Conservation (phyloP, 2,888 invertebrate genomes). For the Acanthosepion pharaonis region DNA sequence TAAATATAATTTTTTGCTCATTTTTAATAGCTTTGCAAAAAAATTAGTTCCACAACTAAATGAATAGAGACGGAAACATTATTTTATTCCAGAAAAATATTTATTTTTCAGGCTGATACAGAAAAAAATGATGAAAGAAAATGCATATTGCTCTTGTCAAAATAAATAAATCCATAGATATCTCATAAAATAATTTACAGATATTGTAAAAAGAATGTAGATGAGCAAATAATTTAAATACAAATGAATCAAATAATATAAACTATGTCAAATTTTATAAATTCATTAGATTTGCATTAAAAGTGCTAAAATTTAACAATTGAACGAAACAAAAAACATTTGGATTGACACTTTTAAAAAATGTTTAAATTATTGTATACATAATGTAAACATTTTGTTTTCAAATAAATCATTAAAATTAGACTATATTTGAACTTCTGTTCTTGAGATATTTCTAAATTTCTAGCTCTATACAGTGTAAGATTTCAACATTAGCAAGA, state of each 20-base stretch:
- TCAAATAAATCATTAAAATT: background rate
- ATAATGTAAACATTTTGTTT: no score
- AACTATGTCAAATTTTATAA: background rate
- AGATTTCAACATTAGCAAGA: no score
- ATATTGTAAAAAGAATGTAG: background rate
- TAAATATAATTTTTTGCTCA: no score
- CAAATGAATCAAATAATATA: background rate
- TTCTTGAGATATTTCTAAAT: background rate
- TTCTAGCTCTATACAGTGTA: background rate
- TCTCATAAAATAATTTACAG: background rate
- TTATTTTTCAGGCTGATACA: background rate
- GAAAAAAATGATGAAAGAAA: background rate
- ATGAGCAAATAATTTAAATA: background rate
- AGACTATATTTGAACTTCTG: background rate
- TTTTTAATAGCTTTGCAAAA: no score
- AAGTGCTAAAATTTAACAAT: no score
- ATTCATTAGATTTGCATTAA: no score
- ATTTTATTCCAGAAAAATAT: background rate
- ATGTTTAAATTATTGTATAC: background rate
- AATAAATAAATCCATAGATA: background rate
- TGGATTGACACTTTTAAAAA: background rate
- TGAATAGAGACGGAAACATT: background rate
- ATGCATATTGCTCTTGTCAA: background rate
- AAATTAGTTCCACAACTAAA: background rate
- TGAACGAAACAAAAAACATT: no score